Evolutionary conservation across 92 coral and sea anemone species (phyloP), one percentile per base, ranked within the genome.

Genomic region (Palythoa grandiflora): DNA sequence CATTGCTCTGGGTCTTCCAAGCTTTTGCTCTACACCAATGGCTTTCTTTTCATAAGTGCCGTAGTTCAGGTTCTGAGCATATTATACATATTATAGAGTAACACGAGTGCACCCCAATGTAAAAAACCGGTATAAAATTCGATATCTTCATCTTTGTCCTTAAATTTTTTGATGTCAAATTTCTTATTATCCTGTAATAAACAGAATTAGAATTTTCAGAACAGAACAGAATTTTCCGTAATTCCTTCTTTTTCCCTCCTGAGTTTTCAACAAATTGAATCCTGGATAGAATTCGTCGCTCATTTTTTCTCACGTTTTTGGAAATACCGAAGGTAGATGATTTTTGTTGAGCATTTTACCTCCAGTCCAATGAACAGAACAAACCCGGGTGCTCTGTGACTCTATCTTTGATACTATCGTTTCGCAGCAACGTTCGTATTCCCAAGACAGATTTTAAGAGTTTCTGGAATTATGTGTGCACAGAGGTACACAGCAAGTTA

Each of bases 281-380:
- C 28, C 28, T 40, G 47, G 47, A 40, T 40, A 40, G 61, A 55
- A 55, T 8, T 3, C 12, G 61, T 6, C 13, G 61, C 61, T 8
- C 61, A 71, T 71, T 38, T 21, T 36, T 71, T 35, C 35, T 38
- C 48, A 71, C 0, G 89, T 79, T 86, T 87, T 75, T 14, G 85
- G 92, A 76, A 89, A 89, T 47, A 89, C 66, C n/a, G 77, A 38
- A 39, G 88, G 92, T 12, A 89, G 40, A 63, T 89, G 88, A 65
- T 57, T 84, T 7, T 83, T 72, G 48, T 88, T 75, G 20, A 84
- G 57, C 57, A 76, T 89, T 61, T 74, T 77, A 17, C 93, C 93
- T 57, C 93, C 90, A 54, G 87, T 89, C 65, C 87, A 90, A 73
- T 90, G 88, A 44, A 84, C 90, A 7, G 93, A 73, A 39, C 78